phyloP scores from a whole-genome alignment of 2,797 vertebrate species.

The Anguilla obscura region DNA sequence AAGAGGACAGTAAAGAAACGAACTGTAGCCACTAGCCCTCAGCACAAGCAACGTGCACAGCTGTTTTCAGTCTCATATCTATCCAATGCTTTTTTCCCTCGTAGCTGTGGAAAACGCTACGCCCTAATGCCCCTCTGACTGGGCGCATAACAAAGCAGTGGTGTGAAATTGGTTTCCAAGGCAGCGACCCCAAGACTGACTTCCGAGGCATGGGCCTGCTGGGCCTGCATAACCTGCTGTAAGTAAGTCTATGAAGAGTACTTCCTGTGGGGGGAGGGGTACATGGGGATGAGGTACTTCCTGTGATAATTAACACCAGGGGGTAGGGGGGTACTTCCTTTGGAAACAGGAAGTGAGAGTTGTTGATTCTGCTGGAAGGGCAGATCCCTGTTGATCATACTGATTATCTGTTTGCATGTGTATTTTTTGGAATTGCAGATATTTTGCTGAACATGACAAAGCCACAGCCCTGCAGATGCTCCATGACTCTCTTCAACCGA shows the following conservation, averaged over 20 bases:
- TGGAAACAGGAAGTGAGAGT: conserved; percentile 5
- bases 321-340: neutral
- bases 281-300: neutral
- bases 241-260: conserved; percentile 59
- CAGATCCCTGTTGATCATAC: neutral
- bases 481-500: conserved; percentile 92
- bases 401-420: neutral
- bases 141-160: conserved; percentile 95
- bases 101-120: conserved; percentile 92
- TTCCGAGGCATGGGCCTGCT: conserved; percentile 97
- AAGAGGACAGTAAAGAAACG: no score
- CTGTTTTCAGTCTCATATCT: neutral
- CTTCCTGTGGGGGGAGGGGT: neutral
- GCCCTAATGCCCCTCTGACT: conserved; percentile 82
- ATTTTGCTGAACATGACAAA: conserved; percentile 90
- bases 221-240: conserved; percentile 94
- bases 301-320: neutral
- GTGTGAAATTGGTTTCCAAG: conserved; percentile 99
- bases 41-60: neutral
- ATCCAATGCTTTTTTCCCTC: neutral
- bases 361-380: neutral
- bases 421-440: conserved; percentile 67
- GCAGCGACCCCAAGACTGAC: conserved; percentile 96
- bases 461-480: conserved; percentile 89
- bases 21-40: no score